phyloP scores from a whole-genome alignment of 2,113 vertebrate genomes.

The Tetrax tetrax region DNA sequence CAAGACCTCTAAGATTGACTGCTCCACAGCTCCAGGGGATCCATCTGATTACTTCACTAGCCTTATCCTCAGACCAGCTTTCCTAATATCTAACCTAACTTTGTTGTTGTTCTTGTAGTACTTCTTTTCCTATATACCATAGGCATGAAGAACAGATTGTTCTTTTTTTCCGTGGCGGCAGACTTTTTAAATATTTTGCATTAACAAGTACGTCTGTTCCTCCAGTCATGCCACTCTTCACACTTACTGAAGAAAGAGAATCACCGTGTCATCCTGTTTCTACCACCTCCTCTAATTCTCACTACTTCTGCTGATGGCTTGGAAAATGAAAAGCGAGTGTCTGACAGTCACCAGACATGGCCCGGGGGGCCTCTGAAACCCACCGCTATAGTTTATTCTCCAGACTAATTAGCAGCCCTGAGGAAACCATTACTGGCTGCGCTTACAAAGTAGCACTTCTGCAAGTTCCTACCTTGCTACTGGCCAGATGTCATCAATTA shows the following conservation, averaged over 20 bases:
- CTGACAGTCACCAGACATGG: neutral
- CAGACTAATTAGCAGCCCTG: slow-evolving; percentile 22
- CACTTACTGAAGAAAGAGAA: neutral
- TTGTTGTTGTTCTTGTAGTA: neutral
- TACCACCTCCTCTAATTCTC: neutral
- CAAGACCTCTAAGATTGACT: neutral
- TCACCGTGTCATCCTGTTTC: neutral
- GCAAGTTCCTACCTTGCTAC: neutral
- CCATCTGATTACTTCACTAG: neutral
- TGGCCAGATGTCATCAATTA: slow-evolving; percentile 45
- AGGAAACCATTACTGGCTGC: neutral
- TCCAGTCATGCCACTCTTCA: neutral
- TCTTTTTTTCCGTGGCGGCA: neutral
- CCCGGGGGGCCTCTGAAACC: neutral
- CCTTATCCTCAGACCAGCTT: neutral
- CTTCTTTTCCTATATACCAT: neutral
- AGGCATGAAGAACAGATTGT: neutral
- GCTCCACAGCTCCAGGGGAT: neutral
- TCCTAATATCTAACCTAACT: neutral
- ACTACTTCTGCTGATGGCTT: neutral
- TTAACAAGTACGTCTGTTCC: neutral
- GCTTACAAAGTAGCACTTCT: neutral
- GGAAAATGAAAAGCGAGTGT: neutral
- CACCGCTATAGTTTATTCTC: neutral
- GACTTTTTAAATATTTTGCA: neutral